Evolutionary conservation across 2,797 vertebrate species (phyloP), one percentile per base, ranked within the genome.

Genomic region (Schizothorax lantsangensis): DNA sequence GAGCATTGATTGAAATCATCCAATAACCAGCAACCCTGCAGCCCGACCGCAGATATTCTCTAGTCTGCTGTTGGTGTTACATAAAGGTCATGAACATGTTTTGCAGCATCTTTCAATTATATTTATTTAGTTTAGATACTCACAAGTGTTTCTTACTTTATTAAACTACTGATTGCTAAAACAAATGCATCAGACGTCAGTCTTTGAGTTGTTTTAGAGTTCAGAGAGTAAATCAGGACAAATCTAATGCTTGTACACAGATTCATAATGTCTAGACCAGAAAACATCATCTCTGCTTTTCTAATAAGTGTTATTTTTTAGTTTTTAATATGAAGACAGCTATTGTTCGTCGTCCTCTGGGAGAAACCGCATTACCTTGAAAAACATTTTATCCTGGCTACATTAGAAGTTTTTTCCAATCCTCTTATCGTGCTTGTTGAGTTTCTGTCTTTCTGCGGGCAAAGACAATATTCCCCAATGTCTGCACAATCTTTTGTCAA

Each of bases 1-100:
- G n/a, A 36, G 54, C 72, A 79, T 87, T 86, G 66, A 83, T 89
- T 79, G 74, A 81, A 69, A 36, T 72, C 45, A 8, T 74, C 79
- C 86, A 47, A 54, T 69, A 75, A 75, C 77, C 81, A 59, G 47
- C 57, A 66, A 30, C 23, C 33, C 47, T 82, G n/a, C 78, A 79
- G n/a, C 57, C 45, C 15, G 33, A 23, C 49, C 78, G 40, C 49
- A 57, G 43, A 89, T 43, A 74, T 54, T 52, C 79, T 73, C 33
- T 4, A n/a, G 15, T 68, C 30, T 68, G 30, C 7, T 68, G 2
- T 36, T 17, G 15, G 26, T 66, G 62, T 17, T 66, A 66, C 64
- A 59, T 33, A 33, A 17, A 33, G 30, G 14, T 33, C 14, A 66
- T 14, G n/a, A 6, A 19, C 3, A 6, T 66, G 64, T 19, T 68